Evolutionary conservation across 2,113 vertebrate genomes (phyloP).

Genomic region (Sylvilagus bachmani): DNA sequence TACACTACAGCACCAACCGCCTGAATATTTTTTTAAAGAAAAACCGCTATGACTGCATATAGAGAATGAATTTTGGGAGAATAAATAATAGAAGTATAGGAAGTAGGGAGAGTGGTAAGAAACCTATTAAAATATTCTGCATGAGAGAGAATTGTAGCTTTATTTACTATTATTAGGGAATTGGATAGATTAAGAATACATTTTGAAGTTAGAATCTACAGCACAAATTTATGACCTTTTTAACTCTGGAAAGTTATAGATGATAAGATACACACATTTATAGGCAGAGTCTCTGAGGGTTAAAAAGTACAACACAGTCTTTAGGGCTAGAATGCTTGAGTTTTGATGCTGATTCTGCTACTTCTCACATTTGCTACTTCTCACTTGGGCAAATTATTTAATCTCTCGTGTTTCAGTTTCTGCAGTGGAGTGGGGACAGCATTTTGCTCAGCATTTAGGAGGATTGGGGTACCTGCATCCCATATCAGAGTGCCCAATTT

Average conservation of each 20-base stretch:
- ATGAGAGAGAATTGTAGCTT: neutral
- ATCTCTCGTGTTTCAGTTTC: neutral
- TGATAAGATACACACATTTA: neutral
- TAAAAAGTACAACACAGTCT: neutral
- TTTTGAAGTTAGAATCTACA: no score
- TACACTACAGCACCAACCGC: no score
- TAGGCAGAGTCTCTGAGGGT: neutral
- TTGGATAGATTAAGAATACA: no score
- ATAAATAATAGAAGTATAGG: neutral
- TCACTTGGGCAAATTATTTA: no score
- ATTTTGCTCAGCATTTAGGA: no score
- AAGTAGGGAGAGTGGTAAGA: neutral
- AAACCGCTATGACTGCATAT: neutral
- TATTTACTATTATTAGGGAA: neutral
- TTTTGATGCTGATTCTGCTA: neutral
- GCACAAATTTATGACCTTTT: neutral
- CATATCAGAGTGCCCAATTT: no score
- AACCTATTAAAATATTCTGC: neutral
- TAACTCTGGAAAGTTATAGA: neutral
- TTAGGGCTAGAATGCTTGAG: neutral
- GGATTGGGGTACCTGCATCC: no score
- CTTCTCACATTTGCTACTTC: neutral
- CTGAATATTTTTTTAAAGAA: neutral
- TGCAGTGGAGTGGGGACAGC: neutral
- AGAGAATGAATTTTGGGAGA: neutral